Percentiles rank a stretch among this genome's conserved stretches.
These are phyloP conservation scores for Pentamera pediparva DNA, from an alignment of 53 echinoderm and acorn worm genomes.

Conservation along the genomic window DNA sequence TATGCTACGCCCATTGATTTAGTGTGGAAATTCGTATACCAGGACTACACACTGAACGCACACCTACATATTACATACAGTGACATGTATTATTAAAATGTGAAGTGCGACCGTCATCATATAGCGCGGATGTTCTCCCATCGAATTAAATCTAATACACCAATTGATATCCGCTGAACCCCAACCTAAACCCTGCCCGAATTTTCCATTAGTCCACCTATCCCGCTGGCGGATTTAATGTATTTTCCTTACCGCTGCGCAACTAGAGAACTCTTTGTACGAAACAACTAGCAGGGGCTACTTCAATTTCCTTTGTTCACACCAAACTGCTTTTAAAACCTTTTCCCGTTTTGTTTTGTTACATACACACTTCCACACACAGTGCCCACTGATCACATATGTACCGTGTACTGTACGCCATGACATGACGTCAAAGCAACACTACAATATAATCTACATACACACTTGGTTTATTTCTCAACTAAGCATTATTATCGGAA, in stretches of 20 bases:
- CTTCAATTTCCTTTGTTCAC: constrained; percentile 36
- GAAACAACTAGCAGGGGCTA: constrained; percentile 4
- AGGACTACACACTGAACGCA: too few relatives aligned
- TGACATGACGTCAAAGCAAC: constrained; percentile 34
- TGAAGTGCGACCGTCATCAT: too few relatives aligned
- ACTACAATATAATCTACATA: constrained; percentile 33
- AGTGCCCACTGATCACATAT: constrained; percentile 29
- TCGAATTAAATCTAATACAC: neutral
- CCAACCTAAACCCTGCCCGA: neutral
- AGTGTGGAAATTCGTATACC: too few relatives aligned
- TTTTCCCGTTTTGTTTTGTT: constrained; percentile 38
- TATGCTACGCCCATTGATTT: too few relatives aligned
- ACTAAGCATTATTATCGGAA: constrained; percentile 40
- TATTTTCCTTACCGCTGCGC: neutral
- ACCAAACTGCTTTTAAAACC: constrained; percentile 27
- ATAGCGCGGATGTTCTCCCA: neutral
- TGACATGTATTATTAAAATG: too few relatives aligned
- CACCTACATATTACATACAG: too few relatives aligned
- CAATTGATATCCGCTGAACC: neutral
- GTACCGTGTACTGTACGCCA: constrained; percentile 20
- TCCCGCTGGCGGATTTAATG: neutral
- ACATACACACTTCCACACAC: constrained; percentile 18
- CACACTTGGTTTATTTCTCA: constrained; percentile 45
- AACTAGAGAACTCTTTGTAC: constrained; percentile 21
- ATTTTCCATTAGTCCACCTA: neutral